Evolutionary conservation across 2,888 invertebrate species (phyloP), one percentile per base, ranked within the genome.

Genomic region (Drosophila paramelanica): DNA sequence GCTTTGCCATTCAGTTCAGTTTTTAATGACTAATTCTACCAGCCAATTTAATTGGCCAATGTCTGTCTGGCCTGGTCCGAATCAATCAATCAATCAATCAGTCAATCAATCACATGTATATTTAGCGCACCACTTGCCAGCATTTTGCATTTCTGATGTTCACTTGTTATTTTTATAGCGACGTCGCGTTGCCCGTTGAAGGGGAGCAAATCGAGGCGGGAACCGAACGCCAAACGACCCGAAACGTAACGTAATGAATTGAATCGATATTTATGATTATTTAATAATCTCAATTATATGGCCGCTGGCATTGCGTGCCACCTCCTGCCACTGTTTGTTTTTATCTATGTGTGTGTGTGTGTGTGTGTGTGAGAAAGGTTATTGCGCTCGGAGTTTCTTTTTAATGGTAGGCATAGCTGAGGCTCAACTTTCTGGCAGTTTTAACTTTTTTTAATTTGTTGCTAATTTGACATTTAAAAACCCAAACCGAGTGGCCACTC

Each of bases 181-280:
- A 51, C 14, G 11, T 47, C 57, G 33, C 52, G 25, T 13, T 14
- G 14, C n/a, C 39, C 39, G 33, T 31, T 41, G 39, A 36, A 20
- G 17, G 45, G 49, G 23, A 33, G 20, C 43, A 41, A 64, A 60
- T 59, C 51, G 11, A 11, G 11, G 33, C 33, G 4, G 33, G 55
- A 61, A 65, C 43, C 42, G 43, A 51, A n/a, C 5, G 53, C 43
- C 39, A 55, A 50, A 11, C 42, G 45, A 36, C 38, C 51, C 41
- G 38, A 51, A 50, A 11, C 39, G 45, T 33, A 46, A n/a, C 25
- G 51, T 47, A 60, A 33, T 53, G 50, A 62, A 51, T 45, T 38
- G 58, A 89, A 86, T 86, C 86, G 89, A 86, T 86, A 86, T 87
- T 87, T 88, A 85, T 86, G 88, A 85, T 85, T 86, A 89, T 86